Evolutionary conservation across 2,888 invertebrate genomes (phyloP), one percentile per base, ranked within the genome.

Genomic region (Tetranychus piercei): DNA sequence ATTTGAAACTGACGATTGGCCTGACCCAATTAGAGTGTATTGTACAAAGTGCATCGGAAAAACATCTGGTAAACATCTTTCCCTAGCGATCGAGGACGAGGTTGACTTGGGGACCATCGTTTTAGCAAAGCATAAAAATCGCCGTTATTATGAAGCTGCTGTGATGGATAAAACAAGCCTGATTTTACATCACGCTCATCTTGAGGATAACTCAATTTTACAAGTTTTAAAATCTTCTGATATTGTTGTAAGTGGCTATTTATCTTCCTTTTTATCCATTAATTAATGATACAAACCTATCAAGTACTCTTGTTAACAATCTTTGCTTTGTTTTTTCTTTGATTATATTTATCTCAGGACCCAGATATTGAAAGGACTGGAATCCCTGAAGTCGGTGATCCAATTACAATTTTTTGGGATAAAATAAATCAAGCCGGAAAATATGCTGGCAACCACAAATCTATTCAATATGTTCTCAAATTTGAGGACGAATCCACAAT

Each of bases 41-140:
- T 76, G 76, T 22, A 71, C 23, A 20, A 75, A 72, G 67, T 76
- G 76, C 34, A 44, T 45, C 43, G 55, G 15, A 15, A 55, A 8
- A 11, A 69, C 69, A 9, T 69, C 23, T 18, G 9, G n/a, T 22
- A 69, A 23, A 23, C 9, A 22, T 69, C 8, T 11, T 69, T 1
- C 8, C 69, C 8, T 22, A 2, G 2, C 9, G 9, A 7, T 1
- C 20, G 69, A 23, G 23, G 79, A 79, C 20, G 79, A 80, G 43
- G 76, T 85, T 8, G 79, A 80, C 55, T 78, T 80, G 43, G 83
- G 83, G 2, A 82, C 83, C 71, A 77, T 77, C n/a, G 87, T 88
- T 5, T 86, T 87, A 84, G 88, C 87, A 0, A 87, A 85, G 78
- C 87, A 88, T 81, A 84, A 84, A 74, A 87, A 87, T 78, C 84